Conservation (phyloP, 2,797 vertebrate species). For the Sylvia borin region DNA sequence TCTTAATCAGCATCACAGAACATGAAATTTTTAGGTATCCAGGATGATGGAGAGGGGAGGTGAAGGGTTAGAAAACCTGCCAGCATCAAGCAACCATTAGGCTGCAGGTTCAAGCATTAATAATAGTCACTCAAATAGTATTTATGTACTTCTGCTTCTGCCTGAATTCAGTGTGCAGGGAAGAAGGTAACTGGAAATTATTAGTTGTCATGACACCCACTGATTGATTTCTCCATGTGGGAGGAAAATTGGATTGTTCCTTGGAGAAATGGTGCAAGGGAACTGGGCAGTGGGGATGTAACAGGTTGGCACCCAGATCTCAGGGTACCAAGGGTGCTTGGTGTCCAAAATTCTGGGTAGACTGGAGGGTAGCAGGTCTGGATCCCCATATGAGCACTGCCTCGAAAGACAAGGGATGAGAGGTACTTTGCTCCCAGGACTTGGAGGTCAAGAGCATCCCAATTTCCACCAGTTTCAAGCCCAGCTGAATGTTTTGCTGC, state of each 20-base stretch:
- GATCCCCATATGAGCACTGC: not conserved
- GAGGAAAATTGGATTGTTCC: not conserved
- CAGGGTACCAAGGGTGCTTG: not conserved
- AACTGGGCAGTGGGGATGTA: not conserved
- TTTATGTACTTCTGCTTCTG: not conserved
- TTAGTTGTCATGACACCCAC: not conserved
- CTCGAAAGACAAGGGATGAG: not conserved
- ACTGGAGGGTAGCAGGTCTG: not conserved
- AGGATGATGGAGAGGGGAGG: not conserved
- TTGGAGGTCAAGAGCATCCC: not conserved
- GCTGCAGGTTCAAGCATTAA: not conserved
- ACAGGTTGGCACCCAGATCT: not conserved
- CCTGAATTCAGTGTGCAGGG: not conserved
- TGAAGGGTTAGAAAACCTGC: conserved; percentile 17
- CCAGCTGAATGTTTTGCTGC: not conserved
- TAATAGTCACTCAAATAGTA: not conserved
- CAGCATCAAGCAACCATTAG: not conserved
- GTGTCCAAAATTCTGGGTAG: not conserved
- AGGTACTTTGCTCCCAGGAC: not conserved
- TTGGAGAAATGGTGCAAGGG: not conserved
- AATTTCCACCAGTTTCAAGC: not conserved
- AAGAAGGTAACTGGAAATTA: not conserved
- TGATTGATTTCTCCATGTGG: not conserved
- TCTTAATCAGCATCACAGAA: not conserved
- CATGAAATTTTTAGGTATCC: not conserved